Percentiles rank a stretch among this genome's conserved stretches.
phyloP scores from a whole-genome alignment of 2,113 vertebrate genomes.

The Pagrus major region DNA sequence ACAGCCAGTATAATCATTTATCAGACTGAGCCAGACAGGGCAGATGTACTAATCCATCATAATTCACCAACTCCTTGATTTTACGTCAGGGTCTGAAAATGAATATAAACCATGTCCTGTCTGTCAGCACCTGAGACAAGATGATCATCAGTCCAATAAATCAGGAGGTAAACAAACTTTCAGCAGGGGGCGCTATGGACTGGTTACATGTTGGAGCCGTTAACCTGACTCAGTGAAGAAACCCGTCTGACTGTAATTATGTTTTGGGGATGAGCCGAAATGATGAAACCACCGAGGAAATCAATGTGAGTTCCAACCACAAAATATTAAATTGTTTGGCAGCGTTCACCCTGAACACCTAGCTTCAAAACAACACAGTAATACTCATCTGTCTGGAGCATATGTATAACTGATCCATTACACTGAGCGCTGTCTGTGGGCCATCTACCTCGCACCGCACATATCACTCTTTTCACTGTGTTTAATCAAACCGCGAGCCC shows the following conservation, averaged over 20 bases:
- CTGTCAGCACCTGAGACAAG: neutral
- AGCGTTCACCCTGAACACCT: slow-evolving; percentile 29
- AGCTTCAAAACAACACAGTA: slow-evolving; percentile 33
- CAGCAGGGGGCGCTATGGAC: slow-evolving; percentile 37
- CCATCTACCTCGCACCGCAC: neutral
- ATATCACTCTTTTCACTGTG: slow-evolving; percentile 9
- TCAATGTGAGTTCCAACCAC: slow-evolving; percentile 35
- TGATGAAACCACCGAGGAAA: slow-evolving; percentile 58
- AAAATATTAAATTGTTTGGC: slow-evolving; percentile 52
- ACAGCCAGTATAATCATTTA: neutral
- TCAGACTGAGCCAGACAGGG: neutral
- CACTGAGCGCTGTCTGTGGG: slow-evolving; percentile 12
- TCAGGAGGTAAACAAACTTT: neutral
- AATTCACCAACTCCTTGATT: neutral
- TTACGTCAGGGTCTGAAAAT: neutral
- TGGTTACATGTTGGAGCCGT: slow-evolving; percentile 2
- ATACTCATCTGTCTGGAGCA: slow-evolving; percentile 42
- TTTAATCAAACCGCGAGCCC: slow-evolving; percentile 54
- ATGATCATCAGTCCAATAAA: neutral
- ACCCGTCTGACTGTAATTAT: slow-evolving; percentile 48
- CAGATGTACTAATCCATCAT: slow-evolving; percentile 8
- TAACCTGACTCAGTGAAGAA: slow-evolving; percentile 26
- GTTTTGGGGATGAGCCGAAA: slow-evolving; percentile 40
- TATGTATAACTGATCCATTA: slow-evolving; percentile 46
- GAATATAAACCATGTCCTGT: neutral